These are phyloP conservation scores for Typhlomys cinereus DNA, from an alignment of 2,113 vertebrate genomes.

Conservation along the genomic window DNA sequence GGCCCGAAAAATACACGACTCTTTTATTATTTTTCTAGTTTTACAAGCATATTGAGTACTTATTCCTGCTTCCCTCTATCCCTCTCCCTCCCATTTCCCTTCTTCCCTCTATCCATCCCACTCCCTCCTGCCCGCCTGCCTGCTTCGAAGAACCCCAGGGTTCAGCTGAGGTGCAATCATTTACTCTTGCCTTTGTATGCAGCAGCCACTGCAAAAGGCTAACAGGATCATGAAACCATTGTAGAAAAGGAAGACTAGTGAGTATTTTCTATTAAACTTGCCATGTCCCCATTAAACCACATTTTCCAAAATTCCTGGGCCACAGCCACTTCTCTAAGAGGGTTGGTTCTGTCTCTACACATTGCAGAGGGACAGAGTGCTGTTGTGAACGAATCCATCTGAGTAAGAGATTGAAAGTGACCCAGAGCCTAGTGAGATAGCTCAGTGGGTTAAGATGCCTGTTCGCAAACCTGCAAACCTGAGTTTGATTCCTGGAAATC, in stretches of 20 bases:
- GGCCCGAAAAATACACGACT: background rate
- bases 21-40: background rate
- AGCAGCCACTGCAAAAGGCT: background rate
- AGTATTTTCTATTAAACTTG: background rate
- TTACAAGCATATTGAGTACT: no score
- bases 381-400: background rate
- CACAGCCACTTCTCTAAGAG: background rate
- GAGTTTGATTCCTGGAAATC: no score
- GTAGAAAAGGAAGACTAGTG: background rate
- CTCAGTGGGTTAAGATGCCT: no score
- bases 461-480: no score
- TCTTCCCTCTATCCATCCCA: no score
- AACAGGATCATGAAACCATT: background rate
- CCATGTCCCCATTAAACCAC: background rate
- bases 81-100: no score
- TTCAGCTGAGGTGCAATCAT: background rate
- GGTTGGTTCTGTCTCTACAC: background rate
- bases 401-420: background rate
- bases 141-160: no score
- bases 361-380: no score
- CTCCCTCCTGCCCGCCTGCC: no score
- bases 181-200: background rate
- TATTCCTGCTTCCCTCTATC: no score
- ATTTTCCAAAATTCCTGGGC: background rate
- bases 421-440: no score